Percentiles rank a stretch among this genome's conserved stretches.
Evolutionary conservation across 1,140 invertebrate species (phyloP).

Genomic region (Drosophila kikkawai): DNA sequence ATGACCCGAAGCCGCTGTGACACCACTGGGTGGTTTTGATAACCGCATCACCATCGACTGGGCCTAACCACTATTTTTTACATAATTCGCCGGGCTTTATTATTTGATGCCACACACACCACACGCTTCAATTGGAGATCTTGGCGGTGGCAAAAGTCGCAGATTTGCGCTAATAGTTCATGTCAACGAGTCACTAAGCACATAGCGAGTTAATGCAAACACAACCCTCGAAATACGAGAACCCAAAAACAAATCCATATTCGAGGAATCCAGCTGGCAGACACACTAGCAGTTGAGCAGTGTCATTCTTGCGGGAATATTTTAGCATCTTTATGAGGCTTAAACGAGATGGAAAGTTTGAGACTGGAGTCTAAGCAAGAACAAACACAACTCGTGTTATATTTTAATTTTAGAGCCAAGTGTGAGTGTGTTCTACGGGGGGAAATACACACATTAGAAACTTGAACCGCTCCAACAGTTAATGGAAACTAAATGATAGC

Average conservation of each 20-base stretch:
- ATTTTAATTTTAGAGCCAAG: slow-evolving; percentile 2
- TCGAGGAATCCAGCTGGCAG: slow-evolving; percentile 13
- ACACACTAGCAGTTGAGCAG: slow-evolving; percentile 1
- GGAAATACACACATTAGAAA: background rate
- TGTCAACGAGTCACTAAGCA: slow-evolving; percentile 74
- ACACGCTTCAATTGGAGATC: slow-evolving; percentile 25
- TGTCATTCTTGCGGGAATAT: slow-evolving; percentile 40
- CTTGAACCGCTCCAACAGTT: background rate
- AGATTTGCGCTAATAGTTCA: slow-evolving; percentile 86
- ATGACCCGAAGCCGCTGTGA: slow-evolving; percentile 62
- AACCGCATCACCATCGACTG: slow-evolving; percentile 23
- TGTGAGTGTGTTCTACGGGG: background rate
- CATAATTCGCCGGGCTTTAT: slow-evolving; percentile 38
- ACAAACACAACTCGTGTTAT: slow-evolving; percentile 12
- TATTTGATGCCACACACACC: slow-evolving; percentile 19
- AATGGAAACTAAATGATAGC: slow-evolving; percentile 39
- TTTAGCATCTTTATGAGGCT: slow-evolving; percentile 58
- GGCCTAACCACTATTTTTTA: slow-evolving; percentile 41
- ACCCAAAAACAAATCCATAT: background rate
- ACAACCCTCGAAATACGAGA: slow-evolving; percentile 33
- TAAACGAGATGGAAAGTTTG: slow-evolving; percentile 45
- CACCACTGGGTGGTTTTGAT: slow-evolving; percentile 36
- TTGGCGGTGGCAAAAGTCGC: slow-evolving; percentile 48
- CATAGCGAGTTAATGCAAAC: slow-evolving; percentile 32
- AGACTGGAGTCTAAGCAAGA: slow-evolving; percentile 20